Base-by-base conservation (phyloP, 2,113 vertebrate genomes). In the Ifrita kowaldi region DNA sequence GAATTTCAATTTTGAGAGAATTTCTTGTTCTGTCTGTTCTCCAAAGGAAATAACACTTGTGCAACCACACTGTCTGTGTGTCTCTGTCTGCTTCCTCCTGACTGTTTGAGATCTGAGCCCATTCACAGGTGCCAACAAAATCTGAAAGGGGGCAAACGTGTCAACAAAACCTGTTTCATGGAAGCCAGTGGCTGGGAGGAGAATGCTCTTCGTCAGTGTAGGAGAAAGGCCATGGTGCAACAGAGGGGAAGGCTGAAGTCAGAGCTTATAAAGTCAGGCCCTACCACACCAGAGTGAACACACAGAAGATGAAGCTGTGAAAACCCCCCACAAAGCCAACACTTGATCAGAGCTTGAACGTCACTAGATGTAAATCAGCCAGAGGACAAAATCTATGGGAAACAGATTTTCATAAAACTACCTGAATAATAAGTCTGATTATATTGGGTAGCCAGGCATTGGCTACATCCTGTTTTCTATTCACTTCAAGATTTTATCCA, bases 11-110 rank as follows among this genome's bases (percentile, higher is more conserved):
- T 46, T 46, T 46, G 46, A 92, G 91, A 65, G 46, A 41, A 60
- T 96, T 93, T 78, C 52, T 90, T 70, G 59, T 88, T 90, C 55
- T 90, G 68, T 93, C 86, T 88, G 42, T 26, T 88, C 88, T 92
- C 83, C 63, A 93, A 86, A 93, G 70, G 71, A 96, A 93, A 70
- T 63, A 69, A 86, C 55, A 50, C 55, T 90, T 77, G 59, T 84
- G 83, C 85, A 93, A 88, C 37, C 33, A 42, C 59, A 57, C 6
- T 73, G 57, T 41, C 50, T 71, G 19, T 26, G 24, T 49, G 15
- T 18, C 42, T 64, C 60, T 10, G 19, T 68, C 44, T 82, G 70
- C 41, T 41, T 64, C 42, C 73, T 32, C 15, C 52, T 1, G 1
- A 15, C 50, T 79, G 17, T 55, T 67, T 50, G 50, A 85, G 41